Percentiles rank a stretch among this genome's conserved stretches.
phyloP scores from a whole-genome alignment of 2,888 invertebrate species.

The Pseudococcus viburni region DNA sequence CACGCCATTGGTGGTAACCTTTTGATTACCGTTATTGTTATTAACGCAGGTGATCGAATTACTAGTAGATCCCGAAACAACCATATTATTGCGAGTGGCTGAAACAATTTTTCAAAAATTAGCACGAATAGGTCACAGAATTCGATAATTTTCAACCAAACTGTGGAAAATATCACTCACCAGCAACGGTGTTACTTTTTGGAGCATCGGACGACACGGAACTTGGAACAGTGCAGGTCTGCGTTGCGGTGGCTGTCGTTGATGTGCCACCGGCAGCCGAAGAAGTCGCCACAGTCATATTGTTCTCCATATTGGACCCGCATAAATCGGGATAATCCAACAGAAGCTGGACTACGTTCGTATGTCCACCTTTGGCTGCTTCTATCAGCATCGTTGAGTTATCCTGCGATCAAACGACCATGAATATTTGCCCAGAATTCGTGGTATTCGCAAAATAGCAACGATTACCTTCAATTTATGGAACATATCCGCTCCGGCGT shows the following conservation, averaged over 20 bases:
- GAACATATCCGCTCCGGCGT: slow-evolving; percentile 94
- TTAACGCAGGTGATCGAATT: slow-evolving; percentile 50
- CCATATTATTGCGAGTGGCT: slow-evolving; percentile 54
- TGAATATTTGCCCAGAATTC: no score
- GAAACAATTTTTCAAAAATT: background rate
- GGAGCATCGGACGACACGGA: slow-evolving; percentile 26
- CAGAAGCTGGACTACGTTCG: slow-evolving; percentile 92
- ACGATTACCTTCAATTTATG: slow-evolving; percentile 87
- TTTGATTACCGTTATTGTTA: slow-evolving; percentile 44
- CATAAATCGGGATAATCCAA: slow-evolving; percentile 91
- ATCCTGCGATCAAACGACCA: slow-evolving; percentile 75
- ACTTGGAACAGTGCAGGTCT: slow-evolving; percentile 58
- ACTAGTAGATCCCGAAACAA: slow-evolving; percentile 51
- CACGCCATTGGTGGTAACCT: slow-evolving; percentile 31
- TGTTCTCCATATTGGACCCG: slow-evolving; percentile 49
- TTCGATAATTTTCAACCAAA: background rate
- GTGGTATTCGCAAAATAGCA: no score
- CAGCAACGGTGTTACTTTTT: slow-evolving; percentile 44
- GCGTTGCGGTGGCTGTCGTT: slow-evolving; percentile 59
- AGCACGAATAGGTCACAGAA: background rate
- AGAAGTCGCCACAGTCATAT: background rate
- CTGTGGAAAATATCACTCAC: background rate
- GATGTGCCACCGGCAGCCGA: background rate
- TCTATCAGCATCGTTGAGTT: slow-evolving; percentile 99
- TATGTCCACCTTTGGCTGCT: slow-evolving; percentile 98